These are phyloP conservation scores for Peromyscus attwateri DNA, from an alignment of 2,797 vertebrate species.

Conservation along the genomic window DNA sequence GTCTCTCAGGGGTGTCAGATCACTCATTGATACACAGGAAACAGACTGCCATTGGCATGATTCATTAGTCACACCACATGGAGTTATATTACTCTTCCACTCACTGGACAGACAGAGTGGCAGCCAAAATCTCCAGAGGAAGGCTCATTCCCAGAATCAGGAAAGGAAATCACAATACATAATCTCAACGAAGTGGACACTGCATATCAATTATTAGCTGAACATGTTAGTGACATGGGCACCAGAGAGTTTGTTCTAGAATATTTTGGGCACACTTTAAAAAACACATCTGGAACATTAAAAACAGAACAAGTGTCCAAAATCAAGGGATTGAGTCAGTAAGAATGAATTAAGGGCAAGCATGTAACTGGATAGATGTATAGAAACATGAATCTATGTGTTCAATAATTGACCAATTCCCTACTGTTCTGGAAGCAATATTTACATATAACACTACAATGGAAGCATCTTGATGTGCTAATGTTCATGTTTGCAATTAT, in stretches of 20 bases:
- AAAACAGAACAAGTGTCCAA: not conserved
- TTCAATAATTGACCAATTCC: not conserved
- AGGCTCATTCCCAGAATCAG: constrained; percentile 14
- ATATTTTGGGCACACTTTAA: not conserved
- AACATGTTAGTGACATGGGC: constrained; percentile 47
- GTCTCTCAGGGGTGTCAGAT: not conserved
- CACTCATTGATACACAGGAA: constrained; percentile 35
- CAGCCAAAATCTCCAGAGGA: constrained; percentile 10
- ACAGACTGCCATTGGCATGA: not conserved
- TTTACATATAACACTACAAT: not conserved
- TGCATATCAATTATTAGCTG: not conserved
- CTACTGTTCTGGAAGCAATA: not conserved
- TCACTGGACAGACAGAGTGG: constrained; percentile 23
- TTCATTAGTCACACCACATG: constrained; percentile 36
- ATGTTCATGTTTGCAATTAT: not conserved
- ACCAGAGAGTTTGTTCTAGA: not conserved
- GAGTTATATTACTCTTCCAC: constrained; percentile 14
- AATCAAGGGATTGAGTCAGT: not conserved
- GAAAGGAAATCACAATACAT: not conserved
- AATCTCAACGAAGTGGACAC: not conserved
- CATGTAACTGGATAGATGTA: not conserved
- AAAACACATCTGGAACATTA: not conserved
- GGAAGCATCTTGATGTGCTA: not conserved
- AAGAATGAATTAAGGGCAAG: constrained; percentile 6
- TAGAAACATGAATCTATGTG: not conserved